Evolutionary conservation across 2,113 vertebrate species (phyloP), one percentile per base, ranked within the genome.

Genomic region (Pelecanoides urinatrix): DNA sequence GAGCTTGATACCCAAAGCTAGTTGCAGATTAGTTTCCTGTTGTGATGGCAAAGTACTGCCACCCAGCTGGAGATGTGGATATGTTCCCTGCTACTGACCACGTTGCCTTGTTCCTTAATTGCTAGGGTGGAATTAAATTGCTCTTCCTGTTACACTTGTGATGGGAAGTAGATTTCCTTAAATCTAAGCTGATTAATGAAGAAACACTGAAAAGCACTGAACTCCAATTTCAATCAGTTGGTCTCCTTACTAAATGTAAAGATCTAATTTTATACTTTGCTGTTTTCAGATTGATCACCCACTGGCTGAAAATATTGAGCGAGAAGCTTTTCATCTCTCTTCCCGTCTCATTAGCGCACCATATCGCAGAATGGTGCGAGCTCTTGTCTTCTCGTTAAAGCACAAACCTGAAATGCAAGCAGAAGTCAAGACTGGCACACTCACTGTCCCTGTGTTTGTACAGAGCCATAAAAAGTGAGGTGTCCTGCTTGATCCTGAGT

Each of bases 281-380:
- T 96, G 95, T 98, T 98, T 98, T 94, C 97, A 99, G 99, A 98
- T 98, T 96, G 99, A 98, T 97, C 98, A 99, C 96, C 98, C 98
- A 74, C 99, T 99, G 82, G 98, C 98, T 91, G 99, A 99, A 98
- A 99, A 99, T 98, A 99, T 99, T 17, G 99, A 99, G 97, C 98
- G 98, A 94, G 99, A 99, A 97, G 98, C 98, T 81, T 99, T 99
- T 98, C 99, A 99, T 97, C 98, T 98, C 97, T 99, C 98, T 91
- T 99, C 98, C 67, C 98, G 99, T 88, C 97, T 99, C 94, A 97
- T 99, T 97, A 99, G 98, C n/a, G 85, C 97, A 10, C 98, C 98
- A 0, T 99, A 99, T 89, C 98, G 99, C 95, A 98, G 98, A 94
- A 99, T 98, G 6, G 96, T 99, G 76, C 97, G 99, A 91, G 98